Percentiles rank a stretch among this genome's conserved stretches.
phyloP scores from a whole-genome alignment of 2,797 vertebrate species.

The Phataginus tetradactyla region DNA sequence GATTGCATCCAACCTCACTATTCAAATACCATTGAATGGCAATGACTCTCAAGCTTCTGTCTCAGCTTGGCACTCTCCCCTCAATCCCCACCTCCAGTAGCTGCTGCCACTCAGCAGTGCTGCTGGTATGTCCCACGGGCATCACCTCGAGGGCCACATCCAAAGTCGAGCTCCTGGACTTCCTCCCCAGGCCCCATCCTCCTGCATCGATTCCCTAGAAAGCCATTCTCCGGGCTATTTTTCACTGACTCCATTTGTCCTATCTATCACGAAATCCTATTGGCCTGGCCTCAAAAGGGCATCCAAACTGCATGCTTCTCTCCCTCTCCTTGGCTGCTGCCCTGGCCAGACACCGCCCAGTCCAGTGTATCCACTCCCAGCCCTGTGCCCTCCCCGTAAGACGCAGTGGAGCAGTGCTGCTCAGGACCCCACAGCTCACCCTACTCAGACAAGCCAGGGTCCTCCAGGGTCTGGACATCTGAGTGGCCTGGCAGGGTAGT shows the following conservation, averaged over 20 bases:
- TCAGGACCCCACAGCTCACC: neutral
- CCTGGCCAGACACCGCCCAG: neutral
- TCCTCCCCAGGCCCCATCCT: neutral
- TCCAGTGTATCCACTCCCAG: no score
- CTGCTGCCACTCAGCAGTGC: neutral
- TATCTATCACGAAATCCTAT: fast-evolving
- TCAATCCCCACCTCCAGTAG: fast-evolving
- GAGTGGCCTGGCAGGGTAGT: neutral
- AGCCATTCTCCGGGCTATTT: fast-evolving
- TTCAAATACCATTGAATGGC: fast-evolving
- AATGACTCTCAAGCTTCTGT: fast-evolving
- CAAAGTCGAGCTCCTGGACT: fast-evolving
- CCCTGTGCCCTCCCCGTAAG: no score
- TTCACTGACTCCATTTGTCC: neutral
- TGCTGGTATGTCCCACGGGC: fast-evolving
- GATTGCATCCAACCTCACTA: fast-evolving
- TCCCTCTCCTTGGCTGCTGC: fast-evolving
- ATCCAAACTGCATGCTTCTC: neutral
- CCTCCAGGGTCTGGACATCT: fast-evolving
- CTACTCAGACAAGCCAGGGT: fast-evolving
- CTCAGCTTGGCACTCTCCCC: neutral
- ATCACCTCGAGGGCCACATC: fast-evolving
- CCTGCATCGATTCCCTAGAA: fast-evolving
- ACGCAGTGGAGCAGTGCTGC: no score
- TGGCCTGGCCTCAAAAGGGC: neutral